Base-by-base conservation (phyloP, 2,888 invertebrate species). In the Syrista parreyssii region DNA sequence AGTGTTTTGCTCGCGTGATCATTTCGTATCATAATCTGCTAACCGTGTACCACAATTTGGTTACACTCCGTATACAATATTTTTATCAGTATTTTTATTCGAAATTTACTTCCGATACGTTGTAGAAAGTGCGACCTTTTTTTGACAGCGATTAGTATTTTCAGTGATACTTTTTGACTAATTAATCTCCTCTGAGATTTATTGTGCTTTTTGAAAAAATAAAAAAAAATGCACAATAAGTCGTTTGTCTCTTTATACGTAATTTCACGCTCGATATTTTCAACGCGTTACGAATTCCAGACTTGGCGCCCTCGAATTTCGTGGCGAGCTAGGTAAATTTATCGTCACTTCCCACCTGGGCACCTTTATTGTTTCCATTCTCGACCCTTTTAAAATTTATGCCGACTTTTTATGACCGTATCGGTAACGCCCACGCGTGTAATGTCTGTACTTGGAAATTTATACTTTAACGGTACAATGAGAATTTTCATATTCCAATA, bases 311-410 rank as follows among this genome's bases (percentile, higher is more conserved):
- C 55, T 55, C 55, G 55, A 55, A 55, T 55, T 55, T 55, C 55
- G 55, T 55, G 55, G 55, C 55, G 55, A 68, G 55, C 15, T 74
- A 11, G 31, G 68, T 30, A 77, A 75, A 77, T 77, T 77, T 77
- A 77, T 77, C 74, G 74, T 77, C 77, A 71, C 74, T 77, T 77
- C 77, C 77, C 77, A 77, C 77, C 77, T 77, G 71, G 75, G 71
- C 71, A 75, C 74, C 74, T 77, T 77, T 77, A 77, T 71, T 74
- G 74, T 77, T 77, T 69, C 77, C 71, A 71, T 71, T 33, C 71
- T 31, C 71, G 33, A 12, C 71, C 71, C 71, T 75, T 75, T 71
- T 35, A 74, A 75, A 71, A 71, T 71, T 71, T 71, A 71, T 31
- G 31, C 33, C 71, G 77, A 75, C 15, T 30, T 31, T 77, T 75